Conservation (phyloP, 2,888 invertebrate species). For the Scaptomyza cyrtandrae region DNA sequence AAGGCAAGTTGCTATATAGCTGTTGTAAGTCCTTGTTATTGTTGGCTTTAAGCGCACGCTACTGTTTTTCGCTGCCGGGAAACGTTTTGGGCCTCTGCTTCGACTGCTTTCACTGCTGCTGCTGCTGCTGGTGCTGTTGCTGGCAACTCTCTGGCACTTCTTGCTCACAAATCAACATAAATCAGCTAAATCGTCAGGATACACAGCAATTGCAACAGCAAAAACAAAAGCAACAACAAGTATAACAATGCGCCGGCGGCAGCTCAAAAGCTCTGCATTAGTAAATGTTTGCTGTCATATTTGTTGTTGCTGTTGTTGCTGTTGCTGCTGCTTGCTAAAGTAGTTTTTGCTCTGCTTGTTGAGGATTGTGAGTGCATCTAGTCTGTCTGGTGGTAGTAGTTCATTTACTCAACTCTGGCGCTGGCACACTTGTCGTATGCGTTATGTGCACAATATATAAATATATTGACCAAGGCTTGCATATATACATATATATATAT, state of each 20-base stretch:
- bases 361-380: constrained; percentile 16
- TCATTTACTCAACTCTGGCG: constrained; percentile 27
- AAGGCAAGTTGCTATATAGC: constrained; percentile 3
- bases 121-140: constrained; percentile 1
- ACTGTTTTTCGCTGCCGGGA: constrained; percentile 57
- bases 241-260: background rate
- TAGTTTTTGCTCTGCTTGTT: constrained; percentile 20
- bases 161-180: constrained; percentile 77
- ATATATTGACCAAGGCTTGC: constrained; percentile 20
- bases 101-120: constrained; percentile 12
- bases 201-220: constrained; percentile 45
- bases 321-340: constrained; percentile 25
- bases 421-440: constrained; percentile 59
- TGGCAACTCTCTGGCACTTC: constrained; percentile 43
- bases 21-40: constrained; percentile 57
- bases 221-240: background rate
- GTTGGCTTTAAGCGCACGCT: constrained; percentile 68
- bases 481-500: too few relatives aligned
- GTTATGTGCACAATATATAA: constrained; percentile 33
- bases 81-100: constrained; percentile 55
- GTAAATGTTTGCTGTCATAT: constrained; percentile 53
- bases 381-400: constrained; percentile 20
- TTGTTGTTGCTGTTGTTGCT: constrained; percentile 31
- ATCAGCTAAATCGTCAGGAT: constrained; percentile 76
- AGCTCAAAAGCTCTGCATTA: constrained; percentile 49